Base-by-base conservation (phyloP, 2,797 vertebrate species). In the Merluccius polli region DNA sequence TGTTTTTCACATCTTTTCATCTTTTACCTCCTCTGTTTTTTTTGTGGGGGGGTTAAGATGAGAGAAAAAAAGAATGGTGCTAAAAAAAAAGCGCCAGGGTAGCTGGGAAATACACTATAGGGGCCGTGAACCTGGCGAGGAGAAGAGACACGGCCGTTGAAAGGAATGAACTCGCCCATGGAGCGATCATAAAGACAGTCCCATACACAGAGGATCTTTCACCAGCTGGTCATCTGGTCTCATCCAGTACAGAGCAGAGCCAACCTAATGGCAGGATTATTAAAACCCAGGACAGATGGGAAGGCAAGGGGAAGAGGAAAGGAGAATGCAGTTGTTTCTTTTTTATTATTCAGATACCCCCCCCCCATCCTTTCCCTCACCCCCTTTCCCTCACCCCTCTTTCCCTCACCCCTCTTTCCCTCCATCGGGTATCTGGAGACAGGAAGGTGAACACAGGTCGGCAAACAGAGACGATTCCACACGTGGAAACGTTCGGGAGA, bases 161-260 rank as follows among this genome's bases (percentile, higher is more conserved):
- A 82, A 90, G 74, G 75, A 78, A 77, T 78, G 69, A 73, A 74
- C 73, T 74, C 71, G 83, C 82, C 83, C 86, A 86, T 89, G 79
- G 83, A 71, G 74, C 73, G 87, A 76, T 78, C 78, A 76, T n/a
- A 83, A 71, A 82, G 80, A 84, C 79, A 73, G 78, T 78, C 77
- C 72, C 70, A 82, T 82, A 82, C 75, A 72, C 80, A 68, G 70
- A 74, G 75, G 32, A 18, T 91, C 91, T 91, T 87, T 93, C 91
- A 91, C 72, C 91, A 89, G 87, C 70, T 87, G 82, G 82, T 87
- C 90, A 93, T 92, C 85, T 86, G 79, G 79, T 83, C 83, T 83
- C 82, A 90, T 87, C 78, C 80, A 67, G 52, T n/a, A 13, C 52
- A 59, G 52, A 59, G 52, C 71, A 31, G 3, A 4, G 63, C 76